phyloP scores from a whole-genome alignment of 2,888 invertebrate species.

The Dryomyza anilis region DNA sequence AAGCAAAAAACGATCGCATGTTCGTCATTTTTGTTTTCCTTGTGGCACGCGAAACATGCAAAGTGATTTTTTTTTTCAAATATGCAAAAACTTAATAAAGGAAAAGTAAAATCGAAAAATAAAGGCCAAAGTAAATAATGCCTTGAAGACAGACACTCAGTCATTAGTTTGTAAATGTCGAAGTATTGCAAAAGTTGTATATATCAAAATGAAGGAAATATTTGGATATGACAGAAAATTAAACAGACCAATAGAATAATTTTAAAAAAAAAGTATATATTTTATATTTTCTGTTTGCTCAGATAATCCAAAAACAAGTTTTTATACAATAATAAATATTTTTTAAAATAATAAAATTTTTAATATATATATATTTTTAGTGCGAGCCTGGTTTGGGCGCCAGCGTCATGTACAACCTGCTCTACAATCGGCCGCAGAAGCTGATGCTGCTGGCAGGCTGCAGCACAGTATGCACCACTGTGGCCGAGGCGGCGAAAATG shows the following conservation, averaged over 20 bases:
- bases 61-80: not conserved
- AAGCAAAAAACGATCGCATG: not conserved
- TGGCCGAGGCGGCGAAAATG: slow-evolving; percentile 99
- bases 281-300: too few relatives aligned
- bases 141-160: too few relatives aligned
- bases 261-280: too few relatives aligned
- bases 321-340: too few relatives aligned
- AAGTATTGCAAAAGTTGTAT: not conserved
- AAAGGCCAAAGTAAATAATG: not conserved
- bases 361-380: slow-evolving; percentile 65
- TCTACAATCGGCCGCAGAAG: slow-evolving; percentile 95
- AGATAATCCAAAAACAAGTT: too few relatives aligned
- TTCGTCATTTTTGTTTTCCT: too few relatives aligned
- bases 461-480: slow-evolving; percentile 98
- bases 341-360: not conserved
- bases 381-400: slow-evolving; percentile 98
- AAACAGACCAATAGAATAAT: too few relatives aligned
- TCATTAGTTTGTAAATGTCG: too few relatives aligned
- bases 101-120: not conserved
- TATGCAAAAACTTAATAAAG: too few relatives aligned
- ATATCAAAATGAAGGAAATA: not conserved
- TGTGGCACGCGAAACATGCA: not conserved
- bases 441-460: slow-evolving; percentile 94
- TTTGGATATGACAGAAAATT: too few relatives aligned
- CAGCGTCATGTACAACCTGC: slow-evolving; percentile 96